Base-by-base conservation (phyloP, 2,113 vertebrate species). In the Pituophis catenifer region DNA sequence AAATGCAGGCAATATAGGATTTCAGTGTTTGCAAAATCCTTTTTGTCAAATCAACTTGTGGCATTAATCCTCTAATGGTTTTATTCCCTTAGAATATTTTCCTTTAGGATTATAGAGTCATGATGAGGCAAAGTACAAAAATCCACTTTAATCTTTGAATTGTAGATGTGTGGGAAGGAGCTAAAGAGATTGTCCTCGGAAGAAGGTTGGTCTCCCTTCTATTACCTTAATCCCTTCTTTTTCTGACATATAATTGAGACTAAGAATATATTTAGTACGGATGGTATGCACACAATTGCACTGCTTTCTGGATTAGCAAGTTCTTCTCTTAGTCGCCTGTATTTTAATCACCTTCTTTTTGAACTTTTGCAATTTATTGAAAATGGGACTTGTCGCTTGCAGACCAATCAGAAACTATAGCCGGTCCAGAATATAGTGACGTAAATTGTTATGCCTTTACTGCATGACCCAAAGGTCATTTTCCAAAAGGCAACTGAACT, bases 1-100 rank as follows among this genome's bases (percentile, higher is more conserved):
- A 97, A 95, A 93, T 81, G 93, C 96, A 97, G 95, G 94, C 96
- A 97, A 96, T 96, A 97, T 95, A 96, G 96, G 96, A 97, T 97
- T 97, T 97, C 95, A 94, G 89, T 94, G 95, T 97, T 97, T 96
- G 95, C 94, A 97, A 97, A 97, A 97, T 97, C 97, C 96, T 96
- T 97, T 97, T 95, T 97, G 96, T 96, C 96, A 98, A 98, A 97
- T 98, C 97, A 98, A 98, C 97, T 98, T 96, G 97, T 94, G 81
- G 95, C 97, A 97, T 96, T 98, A 98, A 99, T 98, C 98, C 97
- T 98, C 97, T 98, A 98, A 98, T 96, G 96, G 97, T 98, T 98
- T 98, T 98, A 97, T 98, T 97, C 96, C 95, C 96, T 93, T 96
- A 96, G 95, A 97, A 97, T 98, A 98, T 97, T 97, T 96, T 95